Conservation (phyloP, 2,888 invertebrate genomes). For the Eupithecia vulgata region DNA sequence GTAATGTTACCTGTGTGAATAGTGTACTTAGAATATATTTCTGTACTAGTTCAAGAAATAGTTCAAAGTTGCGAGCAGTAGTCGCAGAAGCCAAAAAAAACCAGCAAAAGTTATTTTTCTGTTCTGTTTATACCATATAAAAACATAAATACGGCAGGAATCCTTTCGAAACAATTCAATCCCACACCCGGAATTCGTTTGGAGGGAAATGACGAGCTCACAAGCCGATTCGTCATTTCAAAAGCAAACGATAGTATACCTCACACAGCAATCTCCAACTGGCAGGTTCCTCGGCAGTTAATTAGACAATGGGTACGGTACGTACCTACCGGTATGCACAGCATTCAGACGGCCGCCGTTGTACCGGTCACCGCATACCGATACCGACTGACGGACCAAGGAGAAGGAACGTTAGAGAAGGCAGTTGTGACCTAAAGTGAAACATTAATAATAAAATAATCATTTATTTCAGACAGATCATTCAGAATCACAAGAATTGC, state of each 20-base stretch:
- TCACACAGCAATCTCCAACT: background rate
- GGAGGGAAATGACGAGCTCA: background rate
- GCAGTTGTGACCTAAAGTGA: background rate
- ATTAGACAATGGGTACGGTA: constrained; percentile 33
- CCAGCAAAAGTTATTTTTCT: too few relatives aligned
- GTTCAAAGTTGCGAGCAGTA: too few relatives aligned
- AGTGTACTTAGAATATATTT: too few relatives aligned
- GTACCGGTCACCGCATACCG: constrained; percentile 15
- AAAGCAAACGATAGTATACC: background rate
- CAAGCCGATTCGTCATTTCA: background rate
- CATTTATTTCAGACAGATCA: too few relatives aligned
- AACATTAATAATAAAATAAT: too few relatives aligned
- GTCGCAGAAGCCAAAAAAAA: too few relatives aligned
- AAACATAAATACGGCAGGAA: background rate
- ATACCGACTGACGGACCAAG: constrained; percentile 1
- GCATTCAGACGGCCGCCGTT: constrained; percentile 23
- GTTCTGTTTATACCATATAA: too few relatives aligned
- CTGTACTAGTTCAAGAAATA: too few relatives aligned
- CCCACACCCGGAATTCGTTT: background rate
- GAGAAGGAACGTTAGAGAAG: background rate
- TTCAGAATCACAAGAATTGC: too few relatives aligned
- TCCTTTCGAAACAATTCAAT: background rate
- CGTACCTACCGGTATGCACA: constrained; percentile 29
- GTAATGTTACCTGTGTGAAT: too few relatives aligned
- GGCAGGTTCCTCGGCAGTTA: constrained; percentile 27